phyloP scores from a whole-genome alignment of 2,888 invertebrate genomes.

The Hydrotaea diabolus region DNA sequence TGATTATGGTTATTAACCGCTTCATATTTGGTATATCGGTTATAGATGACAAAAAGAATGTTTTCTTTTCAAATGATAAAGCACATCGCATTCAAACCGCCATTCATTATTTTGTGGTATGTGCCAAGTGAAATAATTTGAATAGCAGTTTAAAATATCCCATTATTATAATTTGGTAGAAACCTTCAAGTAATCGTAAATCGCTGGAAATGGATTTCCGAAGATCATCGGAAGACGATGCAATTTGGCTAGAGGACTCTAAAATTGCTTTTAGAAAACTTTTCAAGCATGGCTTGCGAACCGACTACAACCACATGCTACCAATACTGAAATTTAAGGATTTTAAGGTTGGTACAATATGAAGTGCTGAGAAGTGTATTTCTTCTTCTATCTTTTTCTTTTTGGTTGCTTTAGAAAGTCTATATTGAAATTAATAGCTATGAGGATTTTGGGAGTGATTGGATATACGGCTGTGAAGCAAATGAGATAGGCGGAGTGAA shows the following conservation, averaged over 20 bases:
- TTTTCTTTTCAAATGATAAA: slow-evolving; percentile 76
- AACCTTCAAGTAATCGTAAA: slow-evolving; percentile 46
- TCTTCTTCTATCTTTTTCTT: not conserved
- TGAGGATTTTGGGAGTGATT: slow-evolving; percentile 83
- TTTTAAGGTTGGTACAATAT: slow-evolving; percentile 70
- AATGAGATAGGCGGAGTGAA: slow-evolving; percentile 73
- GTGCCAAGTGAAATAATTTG: slow-evolving; percentile 12
- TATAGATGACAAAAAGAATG: slow-evolving; percentile 71
- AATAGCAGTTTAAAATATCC: not conserved
- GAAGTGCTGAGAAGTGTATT: too few relatives aligned
- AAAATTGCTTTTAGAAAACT: slow-evolving; percentile 78
- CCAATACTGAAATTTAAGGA: slow-evolving; percentile 73
- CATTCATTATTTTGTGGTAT: slow-evolving; percentile 76
- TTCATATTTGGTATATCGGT: slow-evolving; percentile 91
- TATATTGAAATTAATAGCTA: slow-evolving; percentile 87
- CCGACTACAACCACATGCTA: slow-evolving; percentile 76
- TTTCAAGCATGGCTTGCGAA: slow-evolving; percentile 74
- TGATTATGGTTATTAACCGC: slow-evolving; percentile 89
- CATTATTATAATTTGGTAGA: slow-evolving; percentile 50
- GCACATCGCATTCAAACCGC: slow-evolving; percentile 73
- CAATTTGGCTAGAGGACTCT: slow-evolving; percentile 82
- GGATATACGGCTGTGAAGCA: slow-evolving; percentile 90
- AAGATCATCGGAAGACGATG: slow-evolving; percentile 67
- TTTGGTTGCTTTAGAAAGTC: slow-evolving; percentile 71
- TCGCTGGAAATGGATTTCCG: slow-evolving; percentile 54